Evolutionary conservation across 2,113 vertebrate genomes (phyloP), one percentile per base, ranked within the genome.

Genomic region (Mellivora capensis): DNA sequence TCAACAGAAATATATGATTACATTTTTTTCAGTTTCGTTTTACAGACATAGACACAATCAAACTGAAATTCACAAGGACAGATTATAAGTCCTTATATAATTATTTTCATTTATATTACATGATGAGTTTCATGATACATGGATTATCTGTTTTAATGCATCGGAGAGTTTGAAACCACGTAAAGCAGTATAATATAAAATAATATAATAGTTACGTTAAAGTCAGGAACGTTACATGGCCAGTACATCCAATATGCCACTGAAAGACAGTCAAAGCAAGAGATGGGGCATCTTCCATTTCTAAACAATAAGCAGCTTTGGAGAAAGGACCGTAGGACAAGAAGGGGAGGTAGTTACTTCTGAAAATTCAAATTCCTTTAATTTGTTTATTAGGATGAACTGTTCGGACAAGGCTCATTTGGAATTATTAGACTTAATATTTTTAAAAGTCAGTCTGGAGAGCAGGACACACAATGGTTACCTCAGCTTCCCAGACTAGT

Each of bases 1-100:
- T 98, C 57, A 85, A 98, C 94, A 98, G 86, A 97, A 98, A 94
- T 96, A 67, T 23, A 82, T 79, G 17, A 87, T 98, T 93, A 98
- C 81, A 84, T 76, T 59, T 96, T 90, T 98, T 98, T 98, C 83
- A 97, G 27, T 96, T 93, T 98, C 97, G 42, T 96, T 98, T 95
- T 85, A 96, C 64, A 98, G 95, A 97, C 71, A 98, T 34, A 95
- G 76, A 97, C 49, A 98, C 57, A 34, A 49, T 97, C 74, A 97
- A 95, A 94, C 5, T 96, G 81, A 92, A 95, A 94, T 90, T 76
- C 31, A 79, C 79, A 96, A 74, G 10, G 13, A 97, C 90, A 96
- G 62, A 93, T 95, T 80, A 37, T 57, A 94, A 97, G 42, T 96
- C 95, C 94, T 96, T 96, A 96, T 97, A 98, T 97, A 91, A 96